Conservation (phyloP, 2,888 invertebrate genomes). For the Diogma glabrata region DNA sequence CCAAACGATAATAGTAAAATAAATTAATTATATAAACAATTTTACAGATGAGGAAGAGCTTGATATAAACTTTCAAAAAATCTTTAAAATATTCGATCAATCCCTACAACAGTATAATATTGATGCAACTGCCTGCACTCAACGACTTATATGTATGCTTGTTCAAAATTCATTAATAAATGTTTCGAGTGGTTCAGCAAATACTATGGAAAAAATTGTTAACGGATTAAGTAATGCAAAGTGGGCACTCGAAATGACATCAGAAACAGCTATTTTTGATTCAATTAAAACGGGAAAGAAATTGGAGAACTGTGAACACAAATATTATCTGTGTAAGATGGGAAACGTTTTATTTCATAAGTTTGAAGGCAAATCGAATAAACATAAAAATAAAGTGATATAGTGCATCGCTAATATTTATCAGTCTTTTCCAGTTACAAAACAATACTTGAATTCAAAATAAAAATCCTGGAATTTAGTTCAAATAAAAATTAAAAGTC, state of each 20-base stretch:
- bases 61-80: no score
- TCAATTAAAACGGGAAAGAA: constrained; percentile 40
- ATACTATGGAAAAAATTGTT: constrained; percentile 38
- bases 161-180: constrained; percentile 35
- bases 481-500: no score
- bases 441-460: no score
- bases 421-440: no score
- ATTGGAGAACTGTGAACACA: constrained; percentile 34
- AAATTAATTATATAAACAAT: no score
- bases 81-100: constrained; percentile 41
- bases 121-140: constrained; percentile 48
- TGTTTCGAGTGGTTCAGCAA: constrained; percentile 31
- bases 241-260: constrained; percentile 34
- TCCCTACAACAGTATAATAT: constrained; percentile 44
- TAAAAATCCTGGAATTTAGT: no score
- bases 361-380: no score
- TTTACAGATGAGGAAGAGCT: no score
- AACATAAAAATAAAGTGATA: no score
- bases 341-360: no score
- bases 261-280: constrained; percentile 42
- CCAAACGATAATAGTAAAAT: no score
- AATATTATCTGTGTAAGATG: constrained; percentile 37
- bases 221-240: constrained; percentile 37
- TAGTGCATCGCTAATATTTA: no score
- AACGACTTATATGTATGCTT: constrained; percentile 44